phyloP scores from a whole-genome alignment of 2,113 vertebrate species.

The Trematocara unimaculatum region DNA sequence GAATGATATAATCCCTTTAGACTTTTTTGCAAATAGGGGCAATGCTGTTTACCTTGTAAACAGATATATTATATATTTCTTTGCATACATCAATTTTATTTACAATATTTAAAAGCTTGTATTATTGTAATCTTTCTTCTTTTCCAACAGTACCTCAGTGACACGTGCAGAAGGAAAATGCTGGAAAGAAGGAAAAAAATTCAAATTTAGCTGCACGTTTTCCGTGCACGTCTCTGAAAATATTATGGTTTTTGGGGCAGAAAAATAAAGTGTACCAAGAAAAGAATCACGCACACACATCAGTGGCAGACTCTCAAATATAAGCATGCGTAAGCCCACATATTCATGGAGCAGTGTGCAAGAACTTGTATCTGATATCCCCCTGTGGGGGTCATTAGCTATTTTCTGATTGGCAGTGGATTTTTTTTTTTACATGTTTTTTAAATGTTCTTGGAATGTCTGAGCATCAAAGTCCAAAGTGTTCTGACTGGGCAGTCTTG shows the following conservation, averaged over 20 bases:
- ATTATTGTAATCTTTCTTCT: background rate
- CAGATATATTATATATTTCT: background rate
- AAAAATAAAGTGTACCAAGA: background rate
- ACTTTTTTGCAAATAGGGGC: background rate
- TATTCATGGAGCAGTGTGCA: background rate
- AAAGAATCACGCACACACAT: background rate
- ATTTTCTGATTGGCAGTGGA: background rate
- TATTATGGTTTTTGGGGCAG: background rate
- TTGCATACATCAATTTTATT: background rate
- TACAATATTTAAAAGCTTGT: background rate
- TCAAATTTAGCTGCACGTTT: background rate
- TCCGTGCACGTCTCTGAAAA: background rate
- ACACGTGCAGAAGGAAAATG: background rate
- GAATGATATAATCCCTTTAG: background rate
- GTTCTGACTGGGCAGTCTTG: background rate
- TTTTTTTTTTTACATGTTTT: background rate
- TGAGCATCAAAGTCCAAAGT: background rate
- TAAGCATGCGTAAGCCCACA: background rate
- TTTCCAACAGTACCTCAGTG: background rate
- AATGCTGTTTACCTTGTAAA: background rate
- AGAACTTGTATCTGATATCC: background rate
- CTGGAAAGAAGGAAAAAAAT: background rate
- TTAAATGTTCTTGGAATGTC: background rate
- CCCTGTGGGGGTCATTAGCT: conserved; percentile 34
- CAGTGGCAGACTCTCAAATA: background rate